Base-by-base conservation (phyloP, 2,888 invertebrate genomes). In the Cybosia mesomella region DNA sequence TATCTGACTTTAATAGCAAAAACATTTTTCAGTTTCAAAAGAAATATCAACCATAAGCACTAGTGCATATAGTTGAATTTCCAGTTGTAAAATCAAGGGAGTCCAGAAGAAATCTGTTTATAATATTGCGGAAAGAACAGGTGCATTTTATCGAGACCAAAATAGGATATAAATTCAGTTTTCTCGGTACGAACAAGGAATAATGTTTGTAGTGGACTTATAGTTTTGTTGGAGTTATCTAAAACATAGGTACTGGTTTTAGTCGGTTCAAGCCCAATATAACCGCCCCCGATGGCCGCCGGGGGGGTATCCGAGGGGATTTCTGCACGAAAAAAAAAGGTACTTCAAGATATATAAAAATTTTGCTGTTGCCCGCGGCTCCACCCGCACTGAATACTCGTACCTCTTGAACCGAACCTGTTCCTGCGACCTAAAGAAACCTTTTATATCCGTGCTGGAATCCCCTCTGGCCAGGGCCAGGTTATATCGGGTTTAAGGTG, bases 121-220 rank as follows among this genome's bases (percentile, higher is more conserved):
- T 83, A 79, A 83, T 80, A 83, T 77, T 74, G 66, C 62, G 58
- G 67, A 72, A 70, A 39, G 68, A 75, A 70, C 84, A 80, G 82
- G 83, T 83, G 83, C 70, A 75, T 72, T 81, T 82, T 82, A 83
- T 81, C 72, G 75, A 67, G 75, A 67, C 75, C 73, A 75, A 79
- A 74, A 63, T 73, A 58, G 70, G 32, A 55, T 67, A 79, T 77
- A 81, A 79, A 81, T 79, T 77, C 70, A 74, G 68, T 76, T 76
- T 79, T 66, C 36, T 63, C 59, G 58, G 66, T 71, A 53, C 62
- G 58, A 70, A 74, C 49, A 65, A 59, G 63, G 68, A 66, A 64
- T 60, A 68, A 69, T 64, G 64, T 64, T 68, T 21, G 10, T 28
- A 62, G 58, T 66, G 58, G 60, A 36, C 53, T 49, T 67, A 11